A percentile compares a stretch with the other conserved stretches of the same genome.
Evolutionary conservation across 2,113 vertebrate species (phyloP).

Genomic region (Aegypius monachus): DNA sequence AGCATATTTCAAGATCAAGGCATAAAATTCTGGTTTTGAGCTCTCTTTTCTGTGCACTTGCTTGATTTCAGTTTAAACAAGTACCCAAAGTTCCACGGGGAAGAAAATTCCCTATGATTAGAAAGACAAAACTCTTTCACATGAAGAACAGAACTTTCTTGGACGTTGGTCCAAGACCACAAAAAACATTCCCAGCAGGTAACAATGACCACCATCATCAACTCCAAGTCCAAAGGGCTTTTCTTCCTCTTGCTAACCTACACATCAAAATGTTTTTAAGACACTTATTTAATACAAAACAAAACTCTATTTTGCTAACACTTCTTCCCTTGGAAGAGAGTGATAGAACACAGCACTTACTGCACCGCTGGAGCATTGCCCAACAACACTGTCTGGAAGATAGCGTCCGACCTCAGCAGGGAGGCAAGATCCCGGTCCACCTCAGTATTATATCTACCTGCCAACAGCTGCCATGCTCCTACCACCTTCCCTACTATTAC

Average conservation of each 20-base stretch:
- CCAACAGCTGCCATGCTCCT: neutral
- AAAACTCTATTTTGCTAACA: neutral
- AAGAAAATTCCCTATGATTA: neutral
- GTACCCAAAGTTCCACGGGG: neutral
- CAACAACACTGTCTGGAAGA: neutral
- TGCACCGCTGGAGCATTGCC: neutral
- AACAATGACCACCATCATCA: neutral
- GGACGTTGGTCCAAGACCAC: neutral
- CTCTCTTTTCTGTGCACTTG: neutral
- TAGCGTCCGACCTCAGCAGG: accelerated
- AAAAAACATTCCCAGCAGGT: neutral
- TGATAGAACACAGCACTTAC: neutral
- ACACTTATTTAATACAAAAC: neutral
- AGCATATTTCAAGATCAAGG: conserved; percentile 8
- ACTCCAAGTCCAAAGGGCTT: neutral
- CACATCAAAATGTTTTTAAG: neutral
- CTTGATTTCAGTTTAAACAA: neutral
- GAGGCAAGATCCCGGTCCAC: neutral
- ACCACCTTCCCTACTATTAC: neutral
- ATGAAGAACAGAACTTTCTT: neutral
- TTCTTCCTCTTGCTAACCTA: neutral
- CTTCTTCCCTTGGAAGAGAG: neutral
- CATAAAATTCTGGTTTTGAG: neutral
- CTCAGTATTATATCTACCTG: neutral
- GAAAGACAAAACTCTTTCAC: neutral